Conservation (phyloP, 92 coral and sea anemone genomes). For the Zoanthus solanderi region DNA sequence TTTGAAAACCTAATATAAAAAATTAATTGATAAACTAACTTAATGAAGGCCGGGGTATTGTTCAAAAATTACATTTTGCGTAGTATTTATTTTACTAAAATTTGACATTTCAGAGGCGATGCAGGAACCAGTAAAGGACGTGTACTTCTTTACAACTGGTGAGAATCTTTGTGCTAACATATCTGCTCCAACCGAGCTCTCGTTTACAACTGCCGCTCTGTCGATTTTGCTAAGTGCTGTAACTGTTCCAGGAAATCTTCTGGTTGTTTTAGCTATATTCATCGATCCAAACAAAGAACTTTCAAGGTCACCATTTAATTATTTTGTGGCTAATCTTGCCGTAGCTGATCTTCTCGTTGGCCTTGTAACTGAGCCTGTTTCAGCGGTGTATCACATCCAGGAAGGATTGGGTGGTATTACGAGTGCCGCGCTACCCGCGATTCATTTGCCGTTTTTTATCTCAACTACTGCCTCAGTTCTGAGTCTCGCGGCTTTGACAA, state of each 20-base stretch:
- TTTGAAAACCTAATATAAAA: too few relatives aligned
- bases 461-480: constrained; percentile 94
- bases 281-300: constrained; percentile 85
- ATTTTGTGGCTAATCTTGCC: constrained; percentile 80
- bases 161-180: constrained; percentile 71
- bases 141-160: constrained; percentile 55
- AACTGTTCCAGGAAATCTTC: constrained; percentile 86
- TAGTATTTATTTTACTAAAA: neutral
- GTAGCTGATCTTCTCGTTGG: constrained; percentile 88
- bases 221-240: constrained; percentile 77
- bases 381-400: constrained; percentile 78
- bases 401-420: constrained; percentile 80
- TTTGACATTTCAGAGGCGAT: neutral
- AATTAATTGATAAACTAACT: too few relatives aligned
- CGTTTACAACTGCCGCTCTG: constrained; percentile 82
- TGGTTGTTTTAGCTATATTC: constrained; percentile 84
- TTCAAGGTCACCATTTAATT: constrained; percentile 73
- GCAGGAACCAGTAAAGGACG: constrained; percentile 38
- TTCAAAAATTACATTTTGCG: too few relatives aligned
- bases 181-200: constrained; percentile 67
- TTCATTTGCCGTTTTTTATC: constrained; percentile 96
- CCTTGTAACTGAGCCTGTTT: constrained; percentile 92
- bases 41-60: too few relatives aligned
- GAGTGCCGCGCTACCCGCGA: constrained; percentile 68
- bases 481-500: constrained; percentile 85